Evolutionary conservation across 2,888 invertebrate genomes (phyloP).

Genomic region (Masnerella sp.): DNA sequence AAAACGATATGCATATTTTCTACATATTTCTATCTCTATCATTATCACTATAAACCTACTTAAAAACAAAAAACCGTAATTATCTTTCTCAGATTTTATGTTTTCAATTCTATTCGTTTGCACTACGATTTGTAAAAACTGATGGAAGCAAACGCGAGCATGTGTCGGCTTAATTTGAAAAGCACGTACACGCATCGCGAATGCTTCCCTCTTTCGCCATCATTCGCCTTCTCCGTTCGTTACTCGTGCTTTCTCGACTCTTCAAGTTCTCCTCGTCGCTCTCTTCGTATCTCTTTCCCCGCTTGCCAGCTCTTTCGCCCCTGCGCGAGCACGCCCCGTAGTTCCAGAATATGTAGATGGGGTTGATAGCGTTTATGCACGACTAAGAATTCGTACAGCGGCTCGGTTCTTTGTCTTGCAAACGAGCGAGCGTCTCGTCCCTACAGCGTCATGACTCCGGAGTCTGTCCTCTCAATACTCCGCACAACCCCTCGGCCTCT

Average conservation of each 20-base stretch:
- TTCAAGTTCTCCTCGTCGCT: slow-evolving; percentile 7
- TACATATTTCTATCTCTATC: no score
- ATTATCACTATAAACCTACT: no score
- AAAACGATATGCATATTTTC: no score
- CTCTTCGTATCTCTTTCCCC: slow-evolving; percentile 10
- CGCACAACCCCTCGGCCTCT: slow-evolving; percentile 37
- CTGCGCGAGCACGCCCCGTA: slow-evolving; percentile 40
- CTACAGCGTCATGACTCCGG: slow-evolving; percentile 53
- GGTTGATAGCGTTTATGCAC: slow-evolving; percentile 73
- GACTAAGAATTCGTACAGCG: slow-evolving; percentile 69
- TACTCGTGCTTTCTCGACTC: slow-evolving; percentile 1
- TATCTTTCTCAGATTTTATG: no score
- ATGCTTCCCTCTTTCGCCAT: not conserved
- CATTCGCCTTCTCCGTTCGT: not conserved
- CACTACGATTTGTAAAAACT: not conserved
- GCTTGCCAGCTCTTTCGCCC: slow-evolving; percentile 40
- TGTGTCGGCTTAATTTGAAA: slow-evolving; percentile 40
- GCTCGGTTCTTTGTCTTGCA: slow-evolving; percentile 73
- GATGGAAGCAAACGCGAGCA: not conserved
- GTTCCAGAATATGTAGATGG: slow-evolving; percentile 70
- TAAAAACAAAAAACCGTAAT: no score
- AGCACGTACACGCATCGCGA: slow-evolving; percentile 8
- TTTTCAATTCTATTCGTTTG: no score
- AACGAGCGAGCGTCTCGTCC: slow-evolving; percentile 70
- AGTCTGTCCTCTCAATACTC: slow-evolving; percentile 36